Conservation (phyloP, 2,888 invertebrate genomes). For the Ochropacha duplaris region DNA sequence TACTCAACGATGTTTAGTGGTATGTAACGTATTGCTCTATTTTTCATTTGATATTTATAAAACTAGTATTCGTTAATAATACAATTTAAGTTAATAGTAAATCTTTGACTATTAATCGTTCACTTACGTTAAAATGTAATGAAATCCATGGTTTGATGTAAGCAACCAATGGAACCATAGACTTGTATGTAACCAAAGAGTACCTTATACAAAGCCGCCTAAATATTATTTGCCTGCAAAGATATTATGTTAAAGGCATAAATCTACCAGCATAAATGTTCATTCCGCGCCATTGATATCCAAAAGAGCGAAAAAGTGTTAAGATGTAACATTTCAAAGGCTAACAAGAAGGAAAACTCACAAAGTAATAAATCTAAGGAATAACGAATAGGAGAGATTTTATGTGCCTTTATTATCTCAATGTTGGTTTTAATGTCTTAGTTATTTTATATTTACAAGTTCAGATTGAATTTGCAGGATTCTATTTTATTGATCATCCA, state of each 20-base stretch:
- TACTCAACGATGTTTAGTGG: too few relatives aligned
- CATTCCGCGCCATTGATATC: conserved; percentile 51
- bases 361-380: conserved; percentile 43
- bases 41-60: too few relatives aligned
- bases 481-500: background rate
- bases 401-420: conserved; percentile 19
- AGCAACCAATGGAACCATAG: background rate
- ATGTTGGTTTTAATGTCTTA: conserved; percentile 19
- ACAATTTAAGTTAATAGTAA: too few relatives aligned
- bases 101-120: too few relatives aligned
- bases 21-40: too few relatives aligned
- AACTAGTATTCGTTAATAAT: too few relatives aligned
- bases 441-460: conserved; percentile 1
- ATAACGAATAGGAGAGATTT: conserved; percentile 21
- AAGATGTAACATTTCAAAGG: conserved; percentile 40
- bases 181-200: background rate
- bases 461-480: background rate
- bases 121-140: too few relatives aligned
- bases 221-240: conserved; percentile 27
- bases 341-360: conserved; percentile 50
- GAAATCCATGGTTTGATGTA: background rate
- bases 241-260: conserved; percentile 14
- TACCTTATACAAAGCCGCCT: background rate
- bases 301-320: conserved; percentile 46
- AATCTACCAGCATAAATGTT: conserved; percentile 25